Base-by-base conservation (phyloP, 2,113 vertebrate species). In the Antechinus stuartii region DNA sequence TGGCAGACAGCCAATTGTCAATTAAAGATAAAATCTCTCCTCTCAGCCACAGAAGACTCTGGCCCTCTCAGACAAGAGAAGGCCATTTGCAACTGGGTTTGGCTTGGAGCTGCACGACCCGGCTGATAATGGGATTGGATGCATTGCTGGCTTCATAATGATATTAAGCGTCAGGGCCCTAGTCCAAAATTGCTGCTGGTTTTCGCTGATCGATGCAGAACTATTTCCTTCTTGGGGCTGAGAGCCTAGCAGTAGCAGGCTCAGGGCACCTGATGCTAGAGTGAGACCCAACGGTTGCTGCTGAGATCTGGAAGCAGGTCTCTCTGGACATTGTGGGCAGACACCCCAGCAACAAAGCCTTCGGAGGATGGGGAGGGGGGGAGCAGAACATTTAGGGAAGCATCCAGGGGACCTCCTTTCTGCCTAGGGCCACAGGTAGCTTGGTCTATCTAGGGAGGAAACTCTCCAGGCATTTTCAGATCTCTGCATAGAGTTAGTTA, bases 1-100 rank as follows among this genome's bases (percentile, higher is more conserved):
- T 98, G 98, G 98, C 98, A 0, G 1, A 54, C 91, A 92, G 97
- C 98, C 98, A 98, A 97, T 54, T 96, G 97, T 97, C 98, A 96
- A 97, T 98, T 97, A 97, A 96, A 97, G 97, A 55, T 54, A 95
- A 97, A 96, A 91, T 90, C 93, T 96, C 95, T 93, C 92, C 96
- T 97, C 95, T 0, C 0, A 57, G 96, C 94, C 23, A 0, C 0
- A 89, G 91, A 97, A 97, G 0, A 95, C 47, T 42, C 12, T 14
- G 35, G 26, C 91, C 91, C 7, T 0, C 90, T 92, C 54, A 0
- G 14, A 92, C 97, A 89, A 61, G 90, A 94, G 95, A 96, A 95
- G 97, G 95, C 49, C 98, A 97, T 98, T 94, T 25, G 90, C 55
- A 96, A 97, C 95, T 94, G 89, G 93, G 94, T 90, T 93, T 2